Evolutionary conservation across 2,113 vertebrate species (phyloP).

Genomic region (Chinchilla lanigera): DNA sequence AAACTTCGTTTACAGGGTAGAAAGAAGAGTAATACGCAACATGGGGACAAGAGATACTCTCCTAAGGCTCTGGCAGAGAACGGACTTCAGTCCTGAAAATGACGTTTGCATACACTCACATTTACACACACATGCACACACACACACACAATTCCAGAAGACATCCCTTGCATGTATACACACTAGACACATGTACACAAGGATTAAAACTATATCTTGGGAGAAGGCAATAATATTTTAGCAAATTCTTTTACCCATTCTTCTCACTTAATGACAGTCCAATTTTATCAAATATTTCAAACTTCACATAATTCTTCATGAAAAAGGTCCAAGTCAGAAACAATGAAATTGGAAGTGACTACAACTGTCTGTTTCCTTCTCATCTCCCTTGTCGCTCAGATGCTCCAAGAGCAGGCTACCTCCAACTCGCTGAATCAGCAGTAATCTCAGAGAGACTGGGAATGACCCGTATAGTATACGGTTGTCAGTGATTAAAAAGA

Average conservation of each 20-base stretch:
- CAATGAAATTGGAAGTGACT: background rate
- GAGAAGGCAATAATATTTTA: background rate
- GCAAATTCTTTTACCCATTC: background rate
- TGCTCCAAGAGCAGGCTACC: background rate
- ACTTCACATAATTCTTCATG: background rate
- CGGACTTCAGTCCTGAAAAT: background rate
- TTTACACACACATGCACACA: background rate
- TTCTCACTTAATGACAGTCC: background rate
- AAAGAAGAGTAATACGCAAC: background rate
- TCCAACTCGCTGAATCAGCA: background rate
- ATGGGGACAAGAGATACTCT: background rate
- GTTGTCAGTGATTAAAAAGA: background rate
- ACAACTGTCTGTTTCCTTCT: background rate
- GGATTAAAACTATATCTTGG: background rate
- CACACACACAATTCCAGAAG: background rate
- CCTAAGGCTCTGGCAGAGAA: background rate
- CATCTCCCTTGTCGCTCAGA: background rate
- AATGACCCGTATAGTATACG: background rate
- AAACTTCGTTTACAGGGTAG: background rate
- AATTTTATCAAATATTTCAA: background rate
- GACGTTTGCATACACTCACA: background rate
- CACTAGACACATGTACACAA: background rate
- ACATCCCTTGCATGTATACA: background rate
- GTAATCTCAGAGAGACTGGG: background rate
- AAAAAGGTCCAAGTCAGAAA: constrained; percentile 3